Evolutionary conservation across 2,113 vertebrate genomes (phyloP).

Genomic region (Artemisiospiza belli): DNA sequence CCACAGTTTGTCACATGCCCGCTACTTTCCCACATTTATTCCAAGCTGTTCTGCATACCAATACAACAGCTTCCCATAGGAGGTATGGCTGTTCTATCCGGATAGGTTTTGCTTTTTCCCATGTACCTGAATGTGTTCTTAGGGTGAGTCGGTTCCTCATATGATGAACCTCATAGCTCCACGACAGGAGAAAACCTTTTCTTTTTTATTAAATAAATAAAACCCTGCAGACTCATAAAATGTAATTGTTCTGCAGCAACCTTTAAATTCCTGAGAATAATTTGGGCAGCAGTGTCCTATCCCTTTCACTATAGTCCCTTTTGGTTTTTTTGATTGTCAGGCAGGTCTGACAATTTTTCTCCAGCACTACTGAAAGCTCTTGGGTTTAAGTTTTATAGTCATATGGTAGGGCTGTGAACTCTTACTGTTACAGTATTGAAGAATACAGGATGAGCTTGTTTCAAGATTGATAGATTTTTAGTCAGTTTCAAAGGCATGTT

Average conservation of each 20-base stretch:
- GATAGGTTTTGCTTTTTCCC: background rate
- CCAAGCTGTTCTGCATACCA: too few relatives aligned
- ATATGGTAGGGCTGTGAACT: background rate
- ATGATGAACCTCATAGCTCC: background rate
- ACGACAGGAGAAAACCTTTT: background rate
- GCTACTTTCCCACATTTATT: background rate
- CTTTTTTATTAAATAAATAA: background rate
- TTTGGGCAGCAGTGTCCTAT: background rate
- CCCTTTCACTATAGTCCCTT: rapidly evolving
- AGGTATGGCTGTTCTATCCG: background rate
- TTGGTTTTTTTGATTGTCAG: background rate
- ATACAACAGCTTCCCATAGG: background rate
- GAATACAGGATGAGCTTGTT: background rate
- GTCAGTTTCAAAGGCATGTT: background rate
- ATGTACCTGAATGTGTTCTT: background rate
- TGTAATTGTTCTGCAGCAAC: background rate
- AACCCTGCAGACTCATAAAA: background rate
- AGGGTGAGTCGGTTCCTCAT: background rate
- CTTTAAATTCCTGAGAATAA: background rate
- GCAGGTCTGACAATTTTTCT: background rate
- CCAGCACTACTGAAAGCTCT: background rate
- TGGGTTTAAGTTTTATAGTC: background rate
- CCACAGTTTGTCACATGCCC: rapidly evolving
- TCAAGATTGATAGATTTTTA: background rate
- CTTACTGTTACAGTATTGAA: background rate